A percentile compares a stretch with the other conserved stretches of the same genome.
Conservation (phyloP, 2,888 invertebrate species). For the Brenthis daphne region DNA sequence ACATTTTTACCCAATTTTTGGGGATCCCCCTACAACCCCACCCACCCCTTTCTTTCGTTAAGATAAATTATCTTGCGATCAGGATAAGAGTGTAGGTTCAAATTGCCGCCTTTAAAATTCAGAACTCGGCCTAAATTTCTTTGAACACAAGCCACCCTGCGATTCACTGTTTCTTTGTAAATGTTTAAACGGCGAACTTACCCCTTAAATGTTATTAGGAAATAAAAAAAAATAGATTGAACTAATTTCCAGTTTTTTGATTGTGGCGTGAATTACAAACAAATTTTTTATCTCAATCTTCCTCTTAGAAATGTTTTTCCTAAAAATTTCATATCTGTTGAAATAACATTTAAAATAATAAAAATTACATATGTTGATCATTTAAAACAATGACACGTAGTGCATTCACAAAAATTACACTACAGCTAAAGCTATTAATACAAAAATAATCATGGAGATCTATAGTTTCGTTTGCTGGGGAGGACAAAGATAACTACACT, state of each 20-base stretch:
- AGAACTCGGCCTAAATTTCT: slow-evolving; percentile 75
- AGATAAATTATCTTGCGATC: slow-evolving; percentile 82
- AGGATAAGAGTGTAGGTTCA: slow-evolving; percentile 82
- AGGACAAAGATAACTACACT: too few relatives aligned
- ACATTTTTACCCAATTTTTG: slow-evolving; percentile 83
- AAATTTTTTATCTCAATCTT: not conserved
- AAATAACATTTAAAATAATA: too few relatives aligned
- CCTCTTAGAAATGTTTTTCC: too few relatives aligned
- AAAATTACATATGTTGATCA: too few relatives aligned
- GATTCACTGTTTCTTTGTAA: slow-evolving; percentile 49
- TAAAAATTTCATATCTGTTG: too few relatives aligned
- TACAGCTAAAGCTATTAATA: too few relatives aligned
- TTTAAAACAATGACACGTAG: too few relatives aligned
- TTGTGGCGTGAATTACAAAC: slow-evolving; percentile 9
- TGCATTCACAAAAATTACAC: too few relatives aligned
- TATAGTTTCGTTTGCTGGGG: too few relatives aligned
- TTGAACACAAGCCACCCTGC: slow-evolving; percentile 51
- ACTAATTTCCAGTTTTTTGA: slow-evolving; percentile 18
- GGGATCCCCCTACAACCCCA: slow-evolving; percentile 54
- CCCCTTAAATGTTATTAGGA: slow-evolving; percentile 36
- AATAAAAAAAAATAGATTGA: slow-evolving; percentile 28
- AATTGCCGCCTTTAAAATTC: slow-evolving; percentile 82
- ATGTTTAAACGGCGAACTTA: slow-evolving; percentile 39
- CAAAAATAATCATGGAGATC: too few relatives aligned
- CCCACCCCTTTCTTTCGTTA: slow-evolving; percentile 82